Evolutionary conservation across 1,140 invertebrate genomes (phyloP).

Genomic region (Zophobas atratus): DNA sequence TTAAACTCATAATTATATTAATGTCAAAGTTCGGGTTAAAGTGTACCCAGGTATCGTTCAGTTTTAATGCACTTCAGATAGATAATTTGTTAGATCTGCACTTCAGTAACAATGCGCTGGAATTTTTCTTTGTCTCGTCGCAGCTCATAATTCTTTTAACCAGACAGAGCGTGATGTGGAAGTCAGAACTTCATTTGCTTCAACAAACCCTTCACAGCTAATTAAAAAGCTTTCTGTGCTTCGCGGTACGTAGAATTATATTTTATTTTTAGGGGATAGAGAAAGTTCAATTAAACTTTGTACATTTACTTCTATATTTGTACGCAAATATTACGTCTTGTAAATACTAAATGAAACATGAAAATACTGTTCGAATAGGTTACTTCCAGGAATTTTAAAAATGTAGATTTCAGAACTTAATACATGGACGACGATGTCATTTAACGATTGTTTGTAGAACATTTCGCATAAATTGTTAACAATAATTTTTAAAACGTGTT

Average conservation of each 20-base stretch:
- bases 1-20: not conserved
- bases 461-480: no score
- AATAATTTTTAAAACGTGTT: no score
- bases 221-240: slow-evolving; percentile 45
- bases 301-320: not conserved
- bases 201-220: slow-evolving; percentile 26
- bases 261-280: slow-evolving; percentile 25
- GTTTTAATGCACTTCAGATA: not conserved
- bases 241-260: slow-evolving; percentile 17
- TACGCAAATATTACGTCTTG: no score
- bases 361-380: no score
- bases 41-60: not conserved
- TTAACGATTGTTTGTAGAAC: no score
- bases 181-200: slow-evolving; percentile 41
- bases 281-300: slow-evolving; percentile 26
- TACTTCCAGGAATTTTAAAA: no score
- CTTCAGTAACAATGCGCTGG: not conserved
- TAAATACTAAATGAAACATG: no score
- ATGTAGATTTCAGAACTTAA: no score
- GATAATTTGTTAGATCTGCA: slow-evolving; percentile 26
- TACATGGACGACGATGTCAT: no score
- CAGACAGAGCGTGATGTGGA: slow-evolving; percentile 23
- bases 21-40: not conserved
- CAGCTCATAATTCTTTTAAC: slow-evolving; percentile 13
- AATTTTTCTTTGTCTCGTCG: slow-evolving; percentile 25